phyloP scores from a whole-genome alignment of 2,113 vertebrate genomes.

The Scomber scombrus region DNA sequence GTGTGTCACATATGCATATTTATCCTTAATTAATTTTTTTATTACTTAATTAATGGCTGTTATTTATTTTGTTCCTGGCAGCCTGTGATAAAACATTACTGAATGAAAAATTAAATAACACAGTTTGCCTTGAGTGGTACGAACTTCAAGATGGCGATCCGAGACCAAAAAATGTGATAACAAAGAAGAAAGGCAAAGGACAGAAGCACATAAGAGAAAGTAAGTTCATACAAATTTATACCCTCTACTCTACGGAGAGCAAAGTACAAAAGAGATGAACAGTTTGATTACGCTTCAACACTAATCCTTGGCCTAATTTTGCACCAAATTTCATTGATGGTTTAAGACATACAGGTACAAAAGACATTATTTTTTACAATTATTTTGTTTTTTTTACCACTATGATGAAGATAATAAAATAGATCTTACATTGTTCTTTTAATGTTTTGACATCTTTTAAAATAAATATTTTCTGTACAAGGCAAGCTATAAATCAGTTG shows the following conservation, averaged over 20 bases:
- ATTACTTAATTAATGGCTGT: too few relatives aligned
- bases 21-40: neutral
- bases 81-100: slow-evolving; percentile 60
- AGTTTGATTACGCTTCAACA: neutral
- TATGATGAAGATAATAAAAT: neutral
- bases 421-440: neutral
- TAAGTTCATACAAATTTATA: slow-evolving; percentile 33
- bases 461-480: neutral
- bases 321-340: neutral
- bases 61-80: slow-evolving; percentile 32
- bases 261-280: neutral
- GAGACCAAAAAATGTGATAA: slow-evolving; percentile 34
- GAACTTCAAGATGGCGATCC: slow-evolving; percentile 58
- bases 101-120: neutral
- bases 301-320: neutral
- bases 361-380: neutral
- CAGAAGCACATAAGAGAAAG: slow-evolving; percentile 3
- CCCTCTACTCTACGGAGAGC: neutral
- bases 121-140: slow-evolving; percentile 75
- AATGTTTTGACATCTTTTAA: neutral
- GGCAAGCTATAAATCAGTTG: neutral
- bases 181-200: neutral
- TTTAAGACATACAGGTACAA: neutral
- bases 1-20: neutral
- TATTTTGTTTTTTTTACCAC: neutral